Evolutionary conservation across 2,888 invertebrate species (phyloP).

Genomic region (Eretmocerus hayati): DNA sequence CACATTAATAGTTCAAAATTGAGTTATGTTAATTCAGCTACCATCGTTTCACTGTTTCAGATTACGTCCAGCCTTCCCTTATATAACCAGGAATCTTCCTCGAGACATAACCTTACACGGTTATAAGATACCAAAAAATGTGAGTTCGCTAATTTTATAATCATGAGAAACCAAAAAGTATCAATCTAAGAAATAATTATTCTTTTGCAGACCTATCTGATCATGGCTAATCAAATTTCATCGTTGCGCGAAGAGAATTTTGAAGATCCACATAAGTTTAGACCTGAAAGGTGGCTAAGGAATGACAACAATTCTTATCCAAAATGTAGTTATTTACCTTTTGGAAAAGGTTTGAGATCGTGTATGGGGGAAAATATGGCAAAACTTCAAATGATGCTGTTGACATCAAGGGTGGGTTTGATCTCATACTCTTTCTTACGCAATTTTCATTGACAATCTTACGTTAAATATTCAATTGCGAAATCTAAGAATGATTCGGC

Average conservation of each 20-base stretch:
- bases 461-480: no score
- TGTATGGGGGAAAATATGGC: conserved; percentile 59
- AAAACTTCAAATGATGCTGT: conserved; percentile 53
- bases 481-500: no score
- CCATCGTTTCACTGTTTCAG: conserved; percentile 34
- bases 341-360: conserved; percentile 57
- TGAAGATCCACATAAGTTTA: conserved; percentile 56
- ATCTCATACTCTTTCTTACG: conserved; percentile 2
- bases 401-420: conserved; percentile 52
- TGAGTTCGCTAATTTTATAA: conserved; percentile 22
- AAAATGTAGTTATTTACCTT: conserved; percentile 57
- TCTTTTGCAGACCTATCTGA: conserved; percentile 50
- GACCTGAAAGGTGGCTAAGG: conserved; percentile 58
- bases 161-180: not conserved
- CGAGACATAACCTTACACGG: conserved; percentile 56
- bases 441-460: no score
- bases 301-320: conserved; percentile 36
- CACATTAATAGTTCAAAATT: not conserved
- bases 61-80: conserved; percentile 59
- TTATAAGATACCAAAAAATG: conserved; percentile 51
- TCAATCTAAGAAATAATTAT: not conserved
- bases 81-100: conserved; percentile 55
- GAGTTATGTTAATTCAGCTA: no score
- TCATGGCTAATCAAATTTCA: conserved; percentile 60
- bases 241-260: conserved; percentile 59